These are phyloP conservation scores for Triplophysa rosa DNA, from an alignment of 2,113 vertebrate species.

Conservation along the genomic window DNA sequence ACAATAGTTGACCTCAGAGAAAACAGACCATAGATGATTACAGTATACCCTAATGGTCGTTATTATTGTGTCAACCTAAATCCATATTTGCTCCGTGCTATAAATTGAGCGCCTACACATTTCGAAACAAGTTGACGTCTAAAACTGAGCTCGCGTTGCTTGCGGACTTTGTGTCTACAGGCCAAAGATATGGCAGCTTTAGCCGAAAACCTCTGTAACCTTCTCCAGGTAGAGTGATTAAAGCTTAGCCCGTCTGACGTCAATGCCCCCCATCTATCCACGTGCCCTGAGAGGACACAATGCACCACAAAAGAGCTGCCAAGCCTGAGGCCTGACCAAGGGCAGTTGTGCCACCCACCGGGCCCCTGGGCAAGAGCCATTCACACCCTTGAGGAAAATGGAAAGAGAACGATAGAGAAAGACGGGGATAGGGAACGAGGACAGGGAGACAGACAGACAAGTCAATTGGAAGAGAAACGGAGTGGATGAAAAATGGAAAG, in stretches of 20 bases:
- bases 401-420: constrained; percentile 37
- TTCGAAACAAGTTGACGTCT: background rate
- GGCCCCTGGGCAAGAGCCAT: constrained; percentile 56
- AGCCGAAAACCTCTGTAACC: background rate
- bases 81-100: background rate
- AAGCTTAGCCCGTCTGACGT: constrained; percentile 26
- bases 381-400: constrained; percentile 55
- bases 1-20: background rate
- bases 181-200: background rate
- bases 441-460: constrained; percentile 32
- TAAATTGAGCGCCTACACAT: background rate
- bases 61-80: background rate
- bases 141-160: background rate
- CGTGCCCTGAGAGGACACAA: constrained; percentile 43
- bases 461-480: constrained; percentile 35
- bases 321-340: constrained; percentile 64
- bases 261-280: constrained; percentile 30
- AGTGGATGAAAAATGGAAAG: constrained; percentile 66
- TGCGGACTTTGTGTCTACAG: background rate
- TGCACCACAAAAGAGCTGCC: constrained; percentile 54
- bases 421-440: constrained; percentile 15
- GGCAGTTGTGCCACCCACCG: constrained; percentile 63
- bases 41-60: background rate
- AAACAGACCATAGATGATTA: background rate
- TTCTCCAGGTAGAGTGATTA: constrained; percentile 22